A percentile compares a stretch with the other conserved stretches of the same genome.
Conservation (phyloP, 1,140 invertebrate genomes). For the Coelopa frigida region DNA sequence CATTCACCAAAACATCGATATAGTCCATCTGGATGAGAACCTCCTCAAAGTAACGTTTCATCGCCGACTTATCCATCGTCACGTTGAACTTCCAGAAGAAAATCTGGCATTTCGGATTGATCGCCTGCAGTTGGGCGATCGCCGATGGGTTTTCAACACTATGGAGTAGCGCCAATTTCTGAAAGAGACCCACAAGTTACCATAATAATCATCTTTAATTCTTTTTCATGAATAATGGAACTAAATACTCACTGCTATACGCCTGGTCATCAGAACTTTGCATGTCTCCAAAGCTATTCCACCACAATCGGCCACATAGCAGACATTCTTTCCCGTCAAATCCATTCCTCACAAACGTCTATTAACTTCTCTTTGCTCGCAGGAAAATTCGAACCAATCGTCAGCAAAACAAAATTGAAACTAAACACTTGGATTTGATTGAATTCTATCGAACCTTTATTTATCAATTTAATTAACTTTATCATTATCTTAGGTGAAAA, state of each 20-base stretch:
- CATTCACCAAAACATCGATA: constrained; percentile 40
- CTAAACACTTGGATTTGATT: too few species aligned
- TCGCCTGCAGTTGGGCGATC: constrained; percentile 30
- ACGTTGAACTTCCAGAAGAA: constrained; percentile 39
- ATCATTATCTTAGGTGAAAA: too few species aligned
- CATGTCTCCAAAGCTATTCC: constrained; percentile 37
- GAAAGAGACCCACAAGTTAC: neutral
- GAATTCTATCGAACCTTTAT: too few species aligned
- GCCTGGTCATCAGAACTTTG: constrained; percentile 35
- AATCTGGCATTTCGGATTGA: constrained; percentile 33
- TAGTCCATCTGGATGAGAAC: constrained; percentile 37
- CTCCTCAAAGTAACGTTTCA: constrained; percentile 37
- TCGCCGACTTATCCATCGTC: constrained; percentile 31
- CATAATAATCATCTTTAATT: too few species aligned
- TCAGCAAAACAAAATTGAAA: too few species aligned
- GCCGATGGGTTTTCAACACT: constrained; percentile 32
- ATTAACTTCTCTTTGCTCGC: neutral
- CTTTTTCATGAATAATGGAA: too few species aligned
- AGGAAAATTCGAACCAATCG: too few species aligned
- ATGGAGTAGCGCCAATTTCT: constrained; percentile 37
- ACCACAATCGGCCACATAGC: constrained; percentile 40
- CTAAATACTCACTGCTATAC: constrained; percentile 38
- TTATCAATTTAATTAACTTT: too few species aligned
- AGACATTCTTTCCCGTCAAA: constrained; percentile 33
- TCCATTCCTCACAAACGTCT: constrained; percentile 22